Conservation (phyloP, 2,797 vertebrate species). For the Lutjanus campechanus region DNA sequence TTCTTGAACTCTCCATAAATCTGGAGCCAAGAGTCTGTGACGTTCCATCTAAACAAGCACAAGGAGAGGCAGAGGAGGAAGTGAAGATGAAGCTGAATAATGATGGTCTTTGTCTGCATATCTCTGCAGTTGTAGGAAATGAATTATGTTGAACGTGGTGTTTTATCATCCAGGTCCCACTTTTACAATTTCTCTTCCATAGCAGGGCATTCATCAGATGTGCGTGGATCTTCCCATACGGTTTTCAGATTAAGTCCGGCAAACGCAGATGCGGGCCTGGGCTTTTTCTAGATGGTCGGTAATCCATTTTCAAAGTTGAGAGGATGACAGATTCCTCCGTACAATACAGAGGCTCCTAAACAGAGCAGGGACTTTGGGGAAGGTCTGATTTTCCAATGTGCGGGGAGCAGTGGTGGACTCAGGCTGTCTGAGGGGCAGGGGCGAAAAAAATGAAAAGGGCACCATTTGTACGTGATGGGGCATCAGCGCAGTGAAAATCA, state of each 20-base stretch:
- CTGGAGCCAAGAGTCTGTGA: conserved; percentile 59
- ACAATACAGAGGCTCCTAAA: conserved; percentile 42
- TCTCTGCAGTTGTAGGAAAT: conserved; percentile 51
- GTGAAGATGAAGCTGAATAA: conserved; percentile 62
- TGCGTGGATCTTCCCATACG: conserved; percentile 54
- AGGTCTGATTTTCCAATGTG: conserved; percentile 38
- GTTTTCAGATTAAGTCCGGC: conserved; percentile 73
- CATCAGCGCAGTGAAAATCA: no score
- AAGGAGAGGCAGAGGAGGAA: conserved; percentile 57
- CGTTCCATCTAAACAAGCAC: conserved; percentile 67
- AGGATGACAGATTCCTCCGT: conserved; percentile 61
- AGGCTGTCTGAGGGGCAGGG: no score
- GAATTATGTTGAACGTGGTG: conserved; percentile 46
- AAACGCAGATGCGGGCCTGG: conserved; percentile 55
- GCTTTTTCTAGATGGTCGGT: conserved; percentile 57
- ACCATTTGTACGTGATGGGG: no score
- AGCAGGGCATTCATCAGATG: conserved; percentile 60
- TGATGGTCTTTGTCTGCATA: conserved; percentile 61
- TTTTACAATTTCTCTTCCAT: conserved; percentile 38
- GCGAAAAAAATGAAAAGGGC: no score
- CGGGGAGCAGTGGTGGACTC: background rate
- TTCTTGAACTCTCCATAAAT: conserved; percentile 67
- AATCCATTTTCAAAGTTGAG: conserved; percentile 66
- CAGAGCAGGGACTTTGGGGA: conserved; percentile 30
- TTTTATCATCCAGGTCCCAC: conserved; percentile 44